Evolutionary conservation across 2,888 invertebrate species (phyloP).

Genomic region (Odontocolon sp.): DNA sequence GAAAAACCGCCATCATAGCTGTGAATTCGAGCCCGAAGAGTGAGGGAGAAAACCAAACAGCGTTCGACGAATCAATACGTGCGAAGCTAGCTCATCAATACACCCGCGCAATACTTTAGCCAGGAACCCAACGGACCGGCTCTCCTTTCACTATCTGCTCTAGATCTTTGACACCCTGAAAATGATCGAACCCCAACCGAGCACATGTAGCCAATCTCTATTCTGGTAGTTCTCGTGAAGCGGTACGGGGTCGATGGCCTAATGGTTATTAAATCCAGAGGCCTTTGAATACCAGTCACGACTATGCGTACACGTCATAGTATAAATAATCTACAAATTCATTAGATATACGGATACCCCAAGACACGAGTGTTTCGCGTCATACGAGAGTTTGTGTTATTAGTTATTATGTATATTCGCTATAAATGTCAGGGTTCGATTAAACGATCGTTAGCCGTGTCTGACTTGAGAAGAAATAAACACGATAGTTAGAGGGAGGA

Average conservation of each 20-base stretch:
- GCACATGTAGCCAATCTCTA: slow-evolving; percentile 43
- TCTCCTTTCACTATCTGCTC: slow-evolving; percentile 73
- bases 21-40: slow-evolving; percentile 19
- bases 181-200: slow-evolving; percentile 66
- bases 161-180: slow-evolving; percentile 78
- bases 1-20: slow-evolving; percentile 13
- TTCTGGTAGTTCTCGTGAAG: slow-evolving; percentile 25
- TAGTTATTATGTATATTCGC: slow-evolving; percentile 34
- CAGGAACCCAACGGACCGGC: slow-evolving; percentile 41
- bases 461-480: slow-evolving; percentile 14
- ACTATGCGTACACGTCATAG: slow-evolving; percentile 21
- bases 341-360: slow-evolving; percentile 37
- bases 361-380: slow-evolving; percentile 6
- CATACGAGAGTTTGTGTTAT: slow-evolving; percentile 43
- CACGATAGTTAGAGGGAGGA: slow-evolving; percentile 39
- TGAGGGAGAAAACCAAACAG: slow-evolving; percentile 1
- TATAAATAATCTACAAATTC: slow-evolving; percentile 53
- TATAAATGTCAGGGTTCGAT: slow-evolving; percentile 61
- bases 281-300: slow-evolving; percentile 33
- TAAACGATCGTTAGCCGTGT: slow-evolving; percentile 43
- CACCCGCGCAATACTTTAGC: slow-evolving; percentile 52
- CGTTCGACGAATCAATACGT: slow-evolving; percentile 75
- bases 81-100: slow-evolving; percentile 77
- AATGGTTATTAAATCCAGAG: slow-evolving; percentile 76
- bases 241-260: slow-evolving; percentile 58